Evolutionary conservation across 2,888 invertebrate species (phyloP).

Genomic region (Oscheius myriophilus): DNA sequence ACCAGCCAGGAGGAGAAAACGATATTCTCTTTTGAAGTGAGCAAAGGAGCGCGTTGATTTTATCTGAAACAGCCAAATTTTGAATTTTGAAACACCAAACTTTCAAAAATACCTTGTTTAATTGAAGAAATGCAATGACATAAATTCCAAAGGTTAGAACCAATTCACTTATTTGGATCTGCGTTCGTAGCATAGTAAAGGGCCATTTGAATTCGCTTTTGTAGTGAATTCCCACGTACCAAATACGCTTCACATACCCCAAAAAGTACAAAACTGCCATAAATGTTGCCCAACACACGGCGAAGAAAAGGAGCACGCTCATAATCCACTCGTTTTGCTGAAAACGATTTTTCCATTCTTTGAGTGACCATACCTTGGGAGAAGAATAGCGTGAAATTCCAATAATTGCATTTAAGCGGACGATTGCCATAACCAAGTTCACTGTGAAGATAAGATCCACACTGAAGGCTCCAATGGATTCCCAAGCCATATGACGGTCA

Average conservation of each 20-base stretch:
- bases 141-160: constrained; percentile 9
- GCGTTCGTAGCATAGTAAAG: constrained; percentile 7
- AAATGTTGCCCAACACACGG: constrained; percentile 7
- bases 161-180: constrained; percentile 6
- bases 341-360: background rate
- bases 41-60: background rate
- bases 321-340: background rate
- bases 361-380: background rate
- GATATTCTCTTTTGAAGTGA: background rate
- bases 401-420: constrained; percentile 14
- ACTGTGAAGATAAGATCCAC: constrained; percentile 19
- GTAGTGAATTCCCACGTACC: constrained; percentile 14
- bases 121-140: constrained; percentile 1
- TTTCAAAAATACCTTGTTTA: constrained; percentile 9
- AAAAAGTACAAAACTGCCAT: constrained; percentile 10
- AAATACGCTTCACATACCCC: constrained; percentile 7
- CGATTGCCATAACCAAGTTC: constrained; percentile 16
- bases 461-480: constrained; percentile 13
- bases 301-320: background rate
- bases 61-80: background rate
- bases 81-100: background rate
- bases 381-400: background rate
- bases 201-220: constrained; percentile 10
- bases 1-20: constrained; percentile 11
- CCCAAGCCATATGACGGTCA: constrained; percentile 18